Percentiles rank a stretch among this genome's conserved stretches.
These are phyloP conservation scores for Pempheris klunzingeri DNA, from an alignment of 2,797 vertebrate genomes.

Conservation along the genomic window DNA sequence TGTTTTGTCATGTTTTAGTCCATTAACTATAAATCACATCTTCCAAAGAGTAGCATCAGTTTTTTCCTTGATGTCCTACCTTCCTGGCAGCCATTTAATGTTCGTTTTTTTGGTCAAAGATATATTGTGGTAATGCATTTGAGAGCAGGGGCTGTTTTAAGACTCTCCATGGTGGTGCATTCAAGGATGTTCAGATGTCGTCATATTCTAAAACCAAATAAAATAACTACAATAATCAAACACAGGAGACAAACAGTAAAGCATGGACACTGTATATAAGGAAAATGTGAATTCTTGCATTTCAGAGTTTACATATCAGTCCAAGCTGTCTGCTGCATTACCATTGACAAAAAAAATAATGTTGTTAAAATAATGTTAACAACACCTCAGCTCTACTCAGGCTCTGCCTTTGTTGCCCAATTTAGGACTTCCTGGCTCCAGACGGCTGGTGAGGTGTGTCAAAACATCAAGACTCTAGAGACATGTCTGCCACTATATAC, in stretches of 20 bases:
- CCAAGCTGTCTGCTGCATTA: not conserved
- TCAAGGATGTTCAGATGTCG: not conserved
- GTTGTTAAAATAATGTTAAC: not conserved
- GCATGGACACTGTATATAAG: not conserved
- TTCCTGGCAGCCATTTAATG: not conserved
- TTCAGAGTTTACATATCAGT: not conserved
- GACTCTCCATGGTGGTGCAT: not conserved
- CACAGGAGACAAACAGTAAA: not conserved
- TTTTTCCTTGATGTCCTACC: not conserved
- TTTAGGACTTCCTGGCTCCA: conserved; percentile 8
- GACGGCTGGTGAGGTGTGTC: not conserved
- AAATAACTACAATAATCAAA: not conserved
- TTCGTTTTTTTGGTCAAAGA: not conserved
- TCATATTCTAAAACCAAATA: not conserved
- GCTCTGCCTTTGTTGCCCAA: not conserved
- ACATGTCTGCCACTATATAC: conserved; percentile 14
- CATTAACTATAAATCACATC: conserved; percentile 8
- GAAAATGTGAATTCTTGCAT: not conserved
- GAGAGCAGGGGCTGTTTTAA: conserved; percentile 10
- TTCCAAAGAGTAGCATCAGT: not conserved
- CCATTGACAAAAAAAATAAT: not conserved
- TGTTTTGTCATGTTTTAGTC: conserved; percentile 12
- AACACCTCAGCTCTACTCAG: not conserved
- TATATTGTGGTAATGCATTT: not conserved
- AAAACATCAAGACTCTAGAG: not conserved